Evolutionary conservation across 1,140 invertebrate genomes (phyloP).

Genomic region (Aphaenogaster rudis): DNA sequence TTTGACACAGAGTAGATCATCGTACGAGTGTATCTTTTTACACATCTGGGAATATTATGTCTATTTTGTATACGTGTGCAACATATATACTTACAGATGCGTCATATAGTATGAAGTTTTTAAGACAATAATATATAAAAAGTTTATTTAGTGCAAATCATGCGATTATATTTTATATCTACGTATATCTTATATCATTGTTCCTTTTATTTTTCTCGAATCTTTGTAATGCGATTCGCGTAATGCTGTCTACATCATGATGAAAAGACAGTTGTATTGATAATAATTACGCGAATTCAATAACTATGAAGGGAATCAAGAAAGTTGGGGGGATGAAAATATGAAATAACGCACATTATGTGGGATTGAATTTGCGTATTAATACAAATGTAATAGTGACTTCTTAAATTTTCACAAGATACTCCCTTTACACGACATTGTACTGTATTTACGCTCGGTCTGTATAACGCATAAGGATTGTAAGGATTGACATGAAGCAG

Average conservation of each 20-base stretch:
- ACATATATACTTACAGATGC: background rate
- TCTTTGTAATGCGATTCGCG: background rate
- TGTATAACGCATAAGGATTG: background rate
- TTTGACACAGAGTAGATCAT: constrained; percentile 31
- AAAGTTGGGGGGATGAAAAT: background rate
- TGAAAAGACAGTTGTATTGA: background rate
- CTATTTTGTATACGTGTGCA: background rate
- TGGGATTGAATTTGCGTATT: constrained; percentile 3
- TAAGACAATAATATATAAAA: background rate
- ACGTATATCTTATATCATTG: background rate
- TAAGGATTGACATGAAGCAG: constrained; percentile 19
- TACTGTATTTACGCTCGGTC: background rate
- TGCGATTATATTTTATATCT: background rate
- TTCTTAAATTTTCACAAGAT: constrained; percentile 11
- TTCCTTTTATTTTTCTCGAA: background rate
- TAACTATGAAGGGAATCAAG: background rate
- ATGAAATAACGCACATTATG: background rate
- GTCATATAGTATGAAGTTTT: background rate
- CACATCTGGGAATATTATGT: constrained; percentile 36
- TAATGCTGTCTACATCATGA: background rate
- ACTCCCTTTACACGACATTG: background rate
- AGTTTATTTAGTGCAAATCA: background rate
- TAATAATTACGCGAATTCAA: background rate
- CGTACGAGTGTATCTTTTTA: constrained; percentile 24
- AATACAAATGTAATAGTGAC: background rate